Percentiles rank a stretch among this genome's conserved stretches.
phyloP scores from a whole-genome alignment of 2,888 invertebrate genomes.

The Myopa tessellatipennis region DNA sequence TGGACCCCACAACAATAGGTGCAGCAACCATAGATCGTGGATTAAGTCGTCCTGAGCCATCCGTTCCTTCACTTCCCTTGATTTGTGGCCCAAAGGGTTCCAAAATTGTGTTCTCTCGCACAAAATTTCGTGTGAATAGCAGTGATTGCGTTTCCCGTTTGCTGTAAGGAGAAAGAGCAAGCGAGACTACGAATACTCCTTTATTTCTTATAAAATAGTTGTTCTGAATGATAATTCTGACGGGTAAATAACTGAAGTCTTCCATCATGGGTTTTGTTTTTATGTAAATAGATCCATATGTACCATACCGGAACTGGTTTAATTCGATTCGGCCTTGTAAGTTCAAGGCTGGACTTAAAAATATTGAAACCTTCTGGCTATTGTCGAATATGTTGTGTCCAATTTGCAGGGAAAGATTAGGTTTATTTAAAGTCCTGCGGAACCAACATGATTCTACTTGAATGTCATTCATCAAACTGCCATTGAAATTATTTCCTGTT shows the following conservation, averaged over 20 bases:
- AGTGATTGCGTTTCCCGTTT: slow-evolving; percentile 83
- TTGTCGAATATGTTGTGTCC: slow-evolving; percentile 87
- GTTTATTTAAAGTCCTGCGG: slow-evolving; percentile 65
- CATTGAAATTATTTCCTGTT: slow-evolving; percentile 90
- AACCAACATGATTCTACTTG: slow-evolving; percentile 87
- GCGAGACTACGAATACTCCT: slow-evolving; percentile 87
- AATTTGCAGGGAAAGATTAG: slow-evolving; percentile 76
- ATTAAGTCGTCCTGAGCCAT: slow-evolving; percentile 76
- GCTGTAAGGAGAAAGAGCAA: slow-evolving; percentile 90
- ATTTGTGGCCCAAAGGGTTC: slow-evolving; percentile 82
- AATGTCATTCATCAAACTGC: slow-evolving; percentile 81
- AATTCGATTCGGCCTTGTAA: slow-evolving; percentile 83
- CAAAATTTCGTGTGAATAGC: slow-evolving; percentile 87
- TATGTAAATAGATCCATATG: slow-evolving; percentile 85
- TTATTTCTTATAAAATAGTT: slow-evolving; percentile 92
- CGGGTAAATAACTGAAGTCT: slow-evolving; percentile 82
- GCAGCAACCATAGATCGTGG: slow-evolving; percentile 94
- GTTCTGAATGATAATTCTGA: slow-evolving; percentile 79
- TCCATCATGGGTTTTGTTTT: slow-evolving; percentile 78
- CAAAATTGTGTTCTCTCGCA: slow-evolving; percentile 84
- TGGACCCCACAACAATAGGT: slow-evolving; percentile 89
- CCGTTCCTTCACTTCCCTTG: slow-evolving; percentile 62
- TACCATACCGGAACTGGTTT: slow-evolving; percentile 87
- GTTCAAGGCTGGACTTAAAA: slow-evolving; percentile 85
- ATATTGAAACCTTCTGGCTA: slow-evolving; percentile 80